Percentiles rank a stretch among this genome's conserved stretches.
phyloP scores from a whole-genome alignment of 1,140 invertebrate genomes.

The Drosophila tani region DNA sequence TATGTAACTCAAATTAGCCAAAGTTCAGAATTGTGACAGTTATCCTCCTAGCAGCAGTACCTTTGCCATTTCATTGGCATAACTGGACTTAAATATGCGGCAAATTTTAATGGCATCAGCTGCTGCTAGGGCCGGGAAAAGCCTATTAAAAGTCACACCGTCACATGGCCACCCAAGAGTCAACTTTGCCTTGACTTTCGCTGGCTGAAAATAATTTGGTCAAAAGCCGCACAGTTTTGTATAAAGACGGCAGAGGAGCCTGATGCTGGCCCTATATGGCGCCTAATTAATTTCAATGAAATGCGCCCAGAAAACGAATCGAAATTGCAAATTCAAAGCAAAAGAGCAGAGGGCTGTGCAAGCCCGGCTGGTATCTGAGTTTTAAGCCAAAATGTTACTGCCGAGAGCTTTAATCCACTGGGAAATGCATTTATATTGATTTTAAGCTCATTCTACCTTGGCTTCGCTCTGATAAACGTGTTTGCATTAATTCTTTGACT shows the following conservation, averaged over 20 bases:
- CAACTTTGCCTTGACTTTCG: conserved; percentile 74
- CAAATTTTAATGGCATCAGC: conserved; percentile 71
- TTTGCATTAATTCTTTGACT: conserved; percentile 58
- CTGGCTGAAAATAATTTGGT: conserved; percentile 48
- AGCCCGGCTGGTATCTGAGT: not conserved
- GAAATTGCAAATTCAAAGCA: conserved; percentile 17
- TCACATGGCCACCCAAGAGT: conserved; percentile 13
- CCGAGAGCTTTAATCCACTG: conserved; percentile 3
- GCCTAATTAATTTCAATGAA: conserved; percentile 75
- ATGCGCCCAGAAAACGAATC: conserved; percentile 42
- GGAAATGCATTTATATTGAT: conserved; percentile 60
- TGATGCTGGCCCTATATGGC: conserved; percentile 65
- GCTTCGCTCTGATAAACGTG: conserved; percentile 50
- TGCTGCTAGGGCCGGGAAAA: conserved; percentile 31
- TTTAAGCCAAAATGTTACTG: conserved; percentile 1
- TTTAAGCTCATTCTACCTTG: conserved; percentile 28
- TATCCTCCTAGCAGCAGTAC: conserved; percentile 21
- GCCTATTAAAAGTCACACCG: conserved; percentile 53
- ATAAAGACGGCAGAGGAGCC: conserved; percentile 4
- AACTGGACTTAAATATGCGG: conserved; percentile 73
- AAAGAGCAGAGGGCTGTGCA: not conserved
- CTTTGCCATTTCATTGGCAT: conserved; percentile 38
- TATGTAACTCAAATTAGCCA: conserved; percentile 37
- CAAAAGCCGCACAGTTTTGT: conserved; percentile 50
- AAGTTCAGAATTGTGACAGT: conserved; percentile 14